phyloP scores from a whole-genome alignment of 2,113 vertebrate species.

The Rafetus swinhoei region DNA sequence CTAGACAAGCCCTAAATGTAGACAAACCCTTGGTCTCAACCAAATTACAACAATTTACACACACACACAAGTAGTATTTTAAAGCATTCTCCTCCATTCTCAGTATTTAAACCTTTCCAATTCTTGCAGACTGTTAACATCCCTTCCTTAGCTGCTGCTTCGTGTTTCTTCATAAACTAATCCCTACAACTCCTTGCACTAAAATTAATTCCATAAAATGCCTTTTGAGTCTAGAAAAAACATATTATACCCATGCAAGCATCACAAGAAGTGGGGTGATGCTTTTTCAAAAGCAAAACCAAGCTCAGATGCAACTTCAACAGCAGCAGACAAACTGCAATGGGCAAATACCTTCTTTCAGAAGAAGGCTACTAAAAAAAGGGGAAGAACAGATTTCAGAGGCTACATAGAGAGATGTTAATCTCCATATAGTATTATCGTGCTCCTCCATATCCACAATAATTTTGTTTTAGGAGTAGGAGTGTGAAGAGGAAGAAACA shows the following conservation, averaged over 20 bases:
- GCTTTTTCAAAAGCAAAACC: slow-evolving; percentile 40
- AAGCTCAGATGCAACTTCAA: not conserved
- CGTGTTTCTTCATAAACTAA: not conserved
- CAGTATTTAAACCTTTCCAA: not conserved
- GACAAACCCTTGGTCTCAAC: not conserved
- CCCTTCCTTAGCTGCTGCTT: not conserved
- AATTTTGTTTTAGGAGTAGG: not conserved
- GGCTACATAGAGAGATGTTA: not conserved
- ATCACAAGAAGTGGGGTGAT: not conserved
- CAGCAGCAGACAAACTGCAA: not conserved
- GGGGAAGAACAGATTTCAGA: not conserved
- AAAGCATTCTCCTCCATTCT: not conserved
- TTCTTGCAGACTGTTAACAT: not conserved
- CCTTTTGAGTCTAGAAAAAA: not conserved
- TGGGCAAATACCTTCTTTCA: slow-evolving; percentile 22
- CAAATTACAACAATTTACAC: not conserved
- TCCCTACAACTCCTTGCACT: not conserved
- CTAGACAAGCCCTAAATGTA: no score
- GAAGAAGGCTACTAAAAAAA: slow-evolving; percentile 3
- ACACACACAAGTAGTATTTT: not conserved
- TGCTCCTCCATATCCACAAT: not conserved
- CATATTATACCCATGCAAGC: not conserved
- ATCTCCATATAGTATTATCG: not conserved
- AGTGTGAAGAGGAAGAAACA: not conserved
- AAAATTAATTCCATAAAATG: not conserved